phyloP scores from a whole-genome alignment of 1,140 invertebrate species.

The Drosophila burlai region DNA sequence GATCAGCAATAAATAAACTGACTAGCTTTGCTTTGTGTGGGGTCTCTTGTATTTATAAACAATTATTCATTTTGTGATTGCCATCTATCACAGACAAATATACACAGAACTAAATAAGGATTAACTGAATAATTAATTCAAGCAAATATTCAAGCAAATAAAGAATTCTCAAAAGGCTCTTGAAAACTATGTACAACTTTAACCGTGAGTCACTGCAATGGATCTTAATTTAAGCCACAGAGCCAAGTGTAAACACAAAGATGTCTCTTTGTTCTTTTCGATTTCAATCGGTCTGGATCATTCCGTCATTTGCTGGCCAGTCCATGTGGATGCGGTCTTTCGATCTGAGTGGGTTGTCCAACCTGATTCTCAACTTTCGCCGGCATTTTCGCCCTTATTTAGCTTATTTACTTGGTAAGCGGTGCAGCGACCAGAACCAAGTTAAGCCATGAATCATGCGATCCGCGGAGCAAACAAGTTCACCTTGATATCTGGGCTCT shows the following conservation, averaged over 20 bases:
- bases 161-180: not conserved
- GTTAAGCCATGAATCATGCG: conserved; percentile 32
- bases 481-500: conserved; percentile 16
- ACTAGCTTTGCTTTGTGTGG: not conserved
- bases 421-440: conserved; percentile 54
- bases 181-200: not conserved
- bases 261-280: conserved; percentile 35
- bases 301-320: conserved; percentile 8
- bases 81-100: not conserved
- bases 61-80: not conserved
- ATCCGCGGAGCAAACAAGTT: conserved; percentile 27
- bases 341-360: conserved; percentile 30
- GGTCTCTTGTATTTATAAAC: not conserved
- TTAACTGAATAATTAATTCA: not conserved
- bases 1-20: not conserved
- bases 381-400: conserved; percentile 46
- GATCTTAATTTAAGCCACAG: not conserved
- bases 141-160: no score
- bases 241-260: conserved; percentile 26
- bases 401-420: conserved; percentile 16
- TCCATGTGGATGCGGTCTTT: conserved; percentile 1
- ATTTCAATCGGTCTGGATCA: not conserved
- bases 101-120: not conserved
- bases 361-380: conserved; percentile 78
- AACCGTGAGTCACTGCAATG: conserved; percentile 11